Base-by-base conservation (phyloP, 2,797 vertebrate genomes). In the Echiichthys vipera region DNA sequence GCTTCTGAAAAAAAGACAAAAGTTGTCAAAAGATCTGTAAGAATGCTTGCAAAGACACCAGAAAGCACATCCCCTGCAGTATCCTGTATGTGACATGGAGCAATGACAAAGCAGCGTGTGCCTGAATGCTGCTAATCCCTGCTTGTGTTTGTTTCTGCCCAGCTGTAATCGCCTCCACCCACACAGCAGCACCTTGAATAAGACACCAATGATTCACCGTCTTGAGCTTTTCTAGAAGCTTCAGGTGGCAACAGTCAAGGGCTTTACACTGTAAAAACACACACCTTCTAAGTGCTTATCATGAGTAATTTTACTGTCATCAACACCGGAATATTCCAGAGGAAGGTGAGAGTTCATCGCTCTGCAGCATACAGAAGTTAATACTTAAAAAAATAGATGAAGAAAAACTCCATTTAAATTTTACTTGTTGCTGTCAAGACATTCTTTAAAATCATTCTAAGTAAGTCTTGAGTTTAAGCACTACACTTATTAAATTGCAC, bases 161-260 rank as follows among this genome's bases (percentile, higher is more conserved):
- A 40, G 54, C 46, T 30, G 62, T 36, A 7, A 49, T 43, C 6
- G 15, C 36, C 17, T 15, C 12, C 25, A 4, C 61, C 46, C 73
- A 71, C 66, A 24, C 34, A 43, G 40, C 34, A 54, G 18, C 54
- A 36, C 22, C 34, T 65, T 46, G 40, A 65, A 65, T 65, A 2
- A 65, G 10, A 54, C 27, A 3, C n/a, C 29, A 7, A 22, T 42
- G 62, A 47, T 22, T 53, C 61, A 65, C 17, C 5, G 6, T 39
- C 39, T 40, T 46, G 25, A 39, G 59, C 58, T 58, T 42, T 32
- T 64, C 24, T 18, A 17, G 18, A 36, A n/a, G 2, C 25, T 30
- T 55, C 30, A 17, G 15, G 17, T 24, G 40, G 29, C 46, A 54
- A 47, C 34, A 49, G 40, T 65, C 30, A 51, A 47, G 37, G 32